A percentile compares a stretch with the other conserved stretches of the same genome.
Conservation (phyloP, 2,113 vertebrate genomes). For the Progne subis region DNA sequence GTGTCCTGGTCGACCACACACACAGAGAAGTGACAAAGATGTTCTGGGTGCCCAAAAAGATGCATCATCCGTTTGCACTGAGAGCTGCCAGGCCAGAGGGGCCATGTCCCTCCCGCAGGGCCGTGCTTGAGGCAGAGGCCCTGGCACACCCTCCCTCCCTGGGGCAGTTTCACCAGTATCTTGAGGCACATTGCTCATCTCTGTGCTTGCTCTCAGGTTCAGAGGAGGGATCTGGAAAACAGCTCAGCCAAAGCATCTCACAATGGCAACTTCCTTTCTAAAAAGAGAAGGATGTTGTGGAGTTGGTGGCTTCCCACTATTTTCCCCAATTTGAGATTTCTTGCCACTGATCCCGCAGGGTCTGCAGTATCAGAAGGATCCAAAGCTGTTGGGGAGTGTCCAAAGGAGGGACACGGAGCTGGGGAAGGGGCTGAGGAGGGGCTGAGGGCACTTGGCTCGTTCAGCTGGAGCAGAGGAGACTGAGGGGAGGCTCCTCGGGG, state of each 20-base stretch:
- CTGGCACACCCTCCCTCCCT: too few relatives aligned
- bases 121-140: neutral
- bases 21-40: fast-evolving
- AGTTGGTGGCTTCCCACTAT: constrained; percentile 32
- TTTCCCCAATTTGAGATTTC: neutral
- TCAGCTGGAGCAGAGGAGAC: neutral
- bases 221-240: neutral
- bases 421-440: neutral
- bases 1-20: fast-evolving
- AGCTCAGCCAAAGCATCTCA: neutral
- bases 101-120: fast-evolving
- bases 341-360: neutral
- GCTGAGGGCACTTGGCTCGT: neutral
- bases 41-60: neutral
- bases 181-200: fast-evolving
- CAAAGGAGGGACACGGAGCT: neutral
- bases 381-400: neutral
- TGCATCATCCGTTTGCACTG: neutral
- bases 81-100: neutral
- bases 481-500: neutral
- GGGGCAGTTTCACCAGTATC: neutral
- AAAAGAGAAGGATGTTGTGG: constrained; percentile 45
- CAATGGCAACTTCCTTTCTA: neutral
- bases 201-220: neutral
- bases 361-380: neutral